phyloP scores from a whole-genome alignment of 2,888 invertebrate species.

The Acrocera orbiculus region DNA sequence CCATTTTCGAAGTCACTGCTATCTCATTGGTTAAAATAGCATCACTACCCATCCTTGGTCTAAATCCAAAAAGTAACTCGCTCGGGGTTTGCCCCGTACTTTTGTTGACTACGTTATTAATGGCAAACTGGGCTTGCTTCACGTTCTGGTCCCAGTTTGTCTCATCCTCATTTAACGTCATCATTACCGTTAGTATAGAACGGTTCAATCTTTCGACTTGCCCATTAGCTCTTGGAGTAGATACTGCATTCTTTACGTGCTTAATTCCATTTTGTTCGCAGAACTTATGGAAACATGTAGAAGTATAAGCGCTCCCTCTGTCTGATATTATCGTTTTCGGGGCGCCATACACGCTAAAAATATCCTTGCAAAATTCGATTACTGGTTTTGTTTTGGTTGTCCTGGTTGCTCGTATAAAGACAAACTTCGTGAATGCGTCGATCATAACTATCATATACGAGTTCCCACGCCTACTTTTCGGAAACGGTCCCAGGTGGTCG shows the following conservation, averaged over 20 bases:
- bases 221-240: too few species aligned
- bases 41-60: not conserved
- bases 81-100: not conserved
- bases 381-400: not conserved
- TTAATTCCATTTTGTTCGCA: constrained; percentile 1
- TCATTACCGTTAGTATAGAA: not conserved
- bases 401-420: not conserved
- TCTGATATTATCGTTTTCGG: not conserved
- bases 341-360: too few species aligned
- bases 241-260: constrained; percentile 2
- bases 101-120: constrained; percentile 3
- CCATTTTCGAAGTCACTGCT: not conserved
- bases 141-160: constrained; percentile 2
- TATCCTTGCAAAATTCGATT: not conserved
- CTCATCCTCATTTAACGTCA: not conserved
- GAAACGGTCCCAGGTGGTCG: constrained; percentile 1
- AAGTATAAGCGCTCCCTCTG: not conserved
- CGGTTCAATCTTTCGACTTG: constrained; percentile 1
- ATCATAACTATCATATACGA: not conserved
- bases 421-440: not conserved
- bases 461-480: not conserved
- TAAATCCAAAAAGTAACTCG: not conserved
- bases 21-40: not conserved
- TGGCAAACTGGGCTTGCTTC: not conserved
- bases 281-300: not conserved